These are phyloP conservation scores for Hydropotes inermis DNA, from an alignment of 2,113 vertebrate genomes.

Conservation along the genomic window DNA sequence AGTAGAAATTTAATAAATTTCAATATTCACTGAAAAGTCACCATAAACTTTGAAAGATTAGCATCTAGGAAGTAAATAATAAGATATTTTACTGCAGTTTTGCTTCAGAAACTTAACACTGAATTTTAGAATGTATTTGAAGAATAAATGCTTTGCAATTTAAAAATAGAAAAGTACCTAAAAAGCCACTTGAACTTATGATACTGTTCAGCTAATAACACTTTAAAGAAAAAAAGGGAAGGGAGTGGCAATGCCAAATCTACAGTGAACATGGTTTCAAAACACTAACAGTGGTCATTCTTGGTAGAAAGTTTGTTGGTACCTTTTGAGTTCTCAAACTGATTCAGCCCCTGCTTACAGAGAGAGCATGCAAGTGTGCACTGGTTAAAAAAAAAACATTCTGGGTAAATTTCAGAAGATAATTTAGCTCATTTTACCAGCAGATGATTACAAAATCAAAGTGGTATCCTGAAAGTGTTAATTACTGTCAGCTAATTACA, in stretches of 20 bases:
- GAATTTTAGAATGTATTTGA: background rate
- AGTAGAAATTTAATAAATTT: background rate
- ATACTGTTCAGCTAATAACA: background rate
- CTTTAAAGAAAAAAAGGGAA: background rate
- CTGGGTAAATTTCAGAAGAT: conserved; percentile 66
- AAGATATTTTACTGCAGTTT: conserved; percentile 10
- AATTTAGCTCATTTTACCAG: conserved; percentile 60
- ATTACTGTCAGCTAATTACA: conserved; percentile 70
- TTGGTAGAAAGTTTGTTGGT: background rate
- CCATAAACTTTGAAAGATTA: background rate
- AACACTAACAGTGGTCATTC: background rate
- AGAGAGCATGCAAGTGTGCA: background rate
- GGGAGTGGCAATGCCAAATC: background rate
- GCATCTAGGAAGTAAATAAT: background rate
- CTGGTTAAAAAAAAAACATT: background rate
- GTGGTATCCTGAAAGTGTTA: conserved; percentile 44
- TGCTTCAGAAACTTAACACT: background rate
- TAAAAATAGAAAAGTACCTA: conserved; percentile 2
- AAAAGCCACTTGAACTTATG: background rate
- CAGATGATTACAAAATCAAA: conserved; percentile 62
- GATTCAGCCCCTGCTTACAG: conserved; percentile 10
- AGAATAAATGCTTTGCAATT: conserved; percentile 40
- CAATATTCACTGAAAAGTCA: background rate
- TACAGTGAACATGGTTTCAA: background rate
- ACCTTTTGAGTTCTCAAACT: conserved; percentile 5